Evolutionary conservation across 2,888 invertebrate species (phyloP).

Genomic region (Mythimna albipuncta): DNA sequence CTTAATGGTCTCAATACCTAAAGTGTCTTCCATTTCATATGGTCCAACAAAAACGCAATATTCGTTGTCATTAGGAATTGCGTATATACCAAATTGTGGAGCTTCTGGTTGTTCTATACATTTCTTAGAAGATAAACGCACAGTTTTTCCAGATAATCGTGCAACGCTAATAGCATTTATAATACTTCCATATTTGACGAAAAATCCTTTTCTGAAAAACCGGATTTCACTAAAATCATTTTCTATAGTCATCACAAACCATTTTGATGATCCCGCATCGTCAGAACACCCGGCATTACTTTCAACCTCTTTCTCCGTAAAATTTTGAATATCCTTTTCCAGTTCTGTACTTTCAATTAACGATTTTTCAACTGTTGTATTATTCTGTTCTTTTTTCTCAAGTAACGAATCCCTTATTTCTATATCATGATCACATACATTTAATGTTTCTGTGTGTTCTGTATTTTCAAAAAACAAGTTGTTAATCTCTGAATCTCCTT

Average conservation of each 20-base stretch:
- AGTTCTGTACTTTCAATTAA: conserved; percentile 20
- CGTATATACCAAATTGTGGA: conserved; percentile 86
- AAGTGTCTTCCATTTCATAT: conserved; percentile 80
- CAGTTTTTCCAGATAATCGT: conserved; percentile 84
- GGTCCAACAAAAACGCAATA: conserved; percentile 85
- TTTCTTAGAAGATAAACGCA: conserved; percentile 83
- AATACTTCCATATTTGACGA: conserved; percentile 89
- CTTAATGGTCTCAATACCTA: conserved; percentile 85
- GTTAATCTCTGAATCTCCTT: conserved; percentile 21
- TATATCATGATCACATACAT: conserved; percentile 15
- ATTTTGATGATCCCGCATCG: conserved; percentile 79
- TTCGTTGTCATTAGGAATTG: conserved; percentile 79
- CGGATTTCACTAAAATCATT: conserved; percentile 89
- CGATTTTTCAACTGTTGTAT: not conserved
- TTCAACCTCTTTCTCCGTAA: not conserved
- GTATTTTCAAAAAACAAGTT: conserved; percentile 14
- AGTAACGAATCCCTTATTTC: conserved; percentile 34
- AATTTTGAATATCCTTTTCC: conserved; percentile 4
- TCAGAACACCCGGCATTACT: conserved; percentile 28
- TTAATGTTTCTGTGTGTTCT: conserved; percentile 20
- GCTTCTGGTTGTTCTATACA: conserved; percentile 66
- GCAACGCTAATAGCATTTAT: conserved; percentile 87
- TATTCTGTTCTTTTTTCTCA: conserved; percentile 23
- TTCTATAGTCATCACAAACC: conserved; percentile 90
- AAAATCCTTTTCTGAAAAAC: conserved; percentile 87